Percentiles rank a stretch among this genome's conserved stretches.
Evolutionary conservation across 2,113 vertebrate species (phyloP).

Genomic region (Rynchops niger): DNA sequence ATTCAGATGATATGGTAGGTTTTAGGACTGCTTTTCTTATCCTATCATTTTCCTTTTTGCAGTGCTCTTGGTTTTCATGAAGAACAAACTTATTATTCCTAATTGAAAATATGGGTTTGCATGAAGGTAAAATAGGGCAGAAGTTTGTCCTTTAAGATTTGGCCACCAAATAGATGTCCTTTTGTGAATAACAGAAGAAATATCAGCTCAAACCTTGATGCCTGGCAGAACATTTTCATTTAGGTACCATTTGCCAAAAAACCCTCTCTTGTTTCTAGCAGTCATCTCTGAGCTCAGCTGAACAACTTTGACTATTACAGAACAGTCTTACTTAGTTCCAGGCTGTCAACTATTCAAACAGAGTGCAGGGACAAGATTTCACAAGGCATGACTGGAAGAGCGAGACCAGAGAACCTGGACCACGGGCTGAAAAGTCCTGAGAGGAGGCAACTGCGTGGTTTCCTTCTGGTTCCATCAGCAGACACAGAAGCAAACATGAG

Average conservation of each 20-base stretch:
- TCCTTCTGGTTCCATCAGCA: background rate
- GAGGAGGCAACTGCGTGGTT: background rate
- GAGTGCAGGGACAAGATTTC: background rate
- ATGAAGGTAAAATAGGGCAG: background rate
- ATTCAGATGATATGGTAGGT: background rate
- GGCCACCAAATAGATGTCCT: accelerated
- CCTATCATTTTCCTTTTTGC: background rate
- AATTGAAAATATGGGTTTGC: background rate
- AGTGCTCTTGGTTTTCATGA: background rate
- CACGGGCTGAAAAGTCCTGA: background rate
- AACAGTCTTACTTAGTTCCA: background rate
- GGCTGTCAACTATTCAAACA: background rate
- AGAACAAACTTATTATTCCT: background rate
- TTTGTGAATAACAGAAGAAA: background rate
- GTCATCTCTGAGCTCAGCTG: background rate
- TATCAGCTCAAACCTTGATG: background rate
- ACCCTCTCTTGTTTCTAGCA: background rate
- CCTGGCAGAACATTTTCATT: background rate
- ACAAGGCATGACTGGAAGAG: background rate
- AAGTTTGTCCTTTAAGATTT: background rate
- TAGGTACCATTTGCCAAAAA: background rate
- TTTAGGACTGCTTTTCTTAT: background rate
- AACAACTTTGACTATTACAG: background rate
- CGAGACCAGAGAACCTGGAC: background rate
- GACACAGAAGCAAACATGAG: background rate